A percentile compares a stretch with the other conserved stretches of the same genome.
Evolutionary conservation across 2,797 vertebrate species (phyloP).

Genomic region (Hafferia zeledoni): DNA sequence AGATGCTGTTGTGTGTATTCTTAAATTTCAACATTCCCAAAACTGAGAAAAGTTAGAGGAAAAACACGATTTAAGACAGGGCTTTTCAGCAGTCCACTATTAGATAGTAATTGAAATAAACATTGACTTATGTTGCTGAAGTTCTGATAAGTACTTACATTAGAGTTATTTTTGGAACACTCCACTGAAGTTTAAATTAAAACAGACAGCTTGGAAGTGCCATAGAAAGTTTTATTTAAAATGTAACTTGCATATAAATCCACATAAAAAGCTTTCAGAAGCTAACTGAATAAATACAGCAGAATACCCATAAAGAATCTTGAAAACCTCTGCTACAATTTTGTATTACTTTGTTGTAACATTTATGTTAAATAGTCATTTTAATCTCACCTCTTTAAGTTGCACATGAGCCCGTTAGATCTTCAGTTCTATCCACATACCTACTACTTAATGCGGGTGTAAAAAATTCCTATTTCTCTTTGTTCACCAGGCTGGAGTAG

Average conservation of each 20-base stretch:
- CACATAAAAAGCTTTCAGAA: background rate
- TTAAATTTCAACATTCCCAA: background rate
- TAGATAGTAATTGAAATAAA: conserved; percentile 35
- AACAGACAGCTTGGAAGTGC: conserved; percentile 2
- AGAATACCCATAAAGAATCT: background rate
- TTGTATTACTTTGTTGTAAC: background rate
- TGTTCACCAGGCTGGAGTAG: background rate
- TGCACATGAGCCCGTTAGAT: background rate
- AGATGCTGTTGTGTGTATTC: background rate
- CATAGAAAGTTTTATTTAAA: background rate
- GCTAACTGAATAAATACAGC: background rate
- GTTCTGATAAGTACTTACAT: conserved; percentile 35
- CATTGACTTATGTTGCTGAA: conserved; percentile 5
- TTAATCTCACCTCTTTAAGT: background rate
- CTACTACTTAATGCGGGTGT: background rate
- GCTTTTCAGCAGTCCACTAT: background rate
- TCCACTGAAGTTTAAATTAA: conserved; percentile 26
- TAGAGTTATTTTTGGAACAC: conserved; percentile 38
- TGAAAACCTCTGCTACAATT: background rate
- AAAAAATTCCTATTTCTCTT: background rate
- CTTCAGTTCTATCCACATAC: background rate
- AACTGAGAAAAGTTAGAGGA: background rate
- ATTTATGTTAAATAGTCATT: background rate
- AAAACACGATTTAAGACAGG: background rate
- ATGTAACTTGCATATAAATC: background rate